A percentile compares a stretch with the other conserved stretches of the same genome.
Conservation (phyloP, 2,113 vertebrate genomes). For the Illadopsis cleaveri region DNA sequence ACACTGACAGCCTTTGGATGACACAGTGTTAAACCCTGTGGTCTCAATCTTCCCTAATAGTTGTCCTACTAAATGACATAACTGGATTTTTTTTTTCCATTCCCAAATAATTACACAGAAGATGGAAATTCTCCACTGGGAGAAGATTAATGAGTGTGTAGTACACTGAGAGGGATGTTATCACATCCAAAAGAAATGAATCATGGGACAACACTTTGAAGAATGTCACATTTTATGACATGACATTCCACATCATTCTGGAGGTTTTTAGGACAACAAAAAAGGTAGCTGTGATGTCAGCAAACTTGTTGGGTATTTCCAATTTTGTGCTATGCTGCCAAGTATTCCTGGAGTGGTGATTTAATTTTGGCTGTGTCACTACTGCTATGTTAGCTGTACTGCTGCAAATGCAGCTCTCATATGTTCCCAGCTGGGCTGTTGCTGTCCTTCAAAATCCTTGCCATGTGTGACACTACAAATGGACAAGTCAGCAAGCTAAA, state of each 20-base stretch:
- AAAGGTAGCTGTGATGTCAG: neutral
- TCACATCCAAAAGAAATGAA: neutral
- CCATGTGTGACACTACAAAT: neutral
- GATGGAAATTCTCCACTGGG: neutral
- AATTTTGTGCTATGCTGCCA: neutral
- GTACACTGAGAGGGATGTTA: neutral
- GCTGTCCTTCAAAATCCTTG: conserved; percentile 49
- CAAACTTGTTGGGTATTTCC: neutral
- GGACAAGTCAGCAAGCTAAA: neutral
- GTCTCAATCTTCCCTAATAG: neutral
- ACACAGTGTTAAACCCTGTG: neutral
- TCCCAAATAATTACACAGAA: neutral
- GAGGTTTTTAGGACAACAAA: neutral
- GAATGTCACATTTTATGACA: neutral
- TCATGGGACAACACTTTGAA: neutral
- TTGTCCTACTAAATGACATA: neutral
- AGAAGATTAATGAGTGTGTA: neutral
- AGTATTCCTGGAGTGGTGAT: neutral
- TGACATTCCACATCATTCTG: neutral
- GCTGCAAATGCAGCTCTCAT: neutral
- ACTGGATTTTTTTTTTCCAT: neutral
- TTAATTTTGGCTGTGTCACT: conserved; percentile 37
- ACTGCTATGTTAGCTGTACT: conserved; percentile 16
- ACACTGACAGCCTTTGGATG: neutral
- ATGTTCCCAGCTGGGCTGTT: neutral